phyloP scores from a whole-genome alignment of 2,797 vertebrate species.

The Gymnocypris eckloni region DNA sequence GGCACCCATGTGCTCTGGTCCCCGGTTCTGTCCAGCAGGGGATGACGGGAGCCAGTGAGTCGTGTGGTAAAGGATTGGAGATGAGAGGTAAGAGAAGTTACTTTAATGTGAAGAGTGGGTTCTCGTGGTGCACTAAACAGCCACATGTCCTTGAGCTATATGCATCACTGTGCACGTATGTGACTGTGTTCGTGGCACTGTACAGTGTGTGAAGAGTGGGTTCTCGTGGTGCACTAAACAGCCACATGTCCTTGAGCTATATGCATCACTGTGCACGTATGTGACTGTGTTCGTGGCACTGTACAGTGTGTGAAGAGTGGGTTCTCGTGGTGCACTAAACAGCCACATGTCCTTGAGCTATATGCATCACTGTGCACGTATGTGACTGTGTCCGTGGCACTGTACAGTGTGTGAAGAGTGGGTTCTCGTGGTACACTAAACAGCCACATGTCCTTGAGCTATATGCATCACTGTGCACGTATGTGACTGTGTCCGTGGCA shows the following conservation, averaged over 20 bases:
- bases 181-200: background rate
- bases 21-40: slow-evolving; percentile 83
- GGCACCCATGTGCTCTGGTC: slow-evolving; percentile 88
- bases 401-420: background rate
- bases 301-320: too few species aligned
- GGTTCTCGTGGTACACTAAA: too few species aligned
- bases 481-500: background rate
- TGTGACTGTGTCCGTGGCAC: too few species aligned
- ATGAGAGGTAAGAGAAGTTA: slow-evolving; percentile 82
- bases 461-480: background rate
- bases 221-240: too few species aligned
- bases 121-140: background rate
- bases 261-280: too few species aligned
- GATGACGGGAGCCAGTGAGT: slow-evolving; percentile 76
- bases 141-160: background rate
- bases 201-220: background rate
- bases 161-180: background rate
- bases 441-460: background rate
- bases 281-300: too few species aligned
- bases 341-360: too few species aligned
- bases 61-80: slow-evolving; percentile 90
- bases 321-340: too few species aligned
- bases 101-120: background rate
- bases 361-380: too few species aligned
- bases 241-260: too few species aligned